phyloP scores from a whole-genome alignment of 2,113 vertebrate genomes.

The Felis chaus region DNA sequence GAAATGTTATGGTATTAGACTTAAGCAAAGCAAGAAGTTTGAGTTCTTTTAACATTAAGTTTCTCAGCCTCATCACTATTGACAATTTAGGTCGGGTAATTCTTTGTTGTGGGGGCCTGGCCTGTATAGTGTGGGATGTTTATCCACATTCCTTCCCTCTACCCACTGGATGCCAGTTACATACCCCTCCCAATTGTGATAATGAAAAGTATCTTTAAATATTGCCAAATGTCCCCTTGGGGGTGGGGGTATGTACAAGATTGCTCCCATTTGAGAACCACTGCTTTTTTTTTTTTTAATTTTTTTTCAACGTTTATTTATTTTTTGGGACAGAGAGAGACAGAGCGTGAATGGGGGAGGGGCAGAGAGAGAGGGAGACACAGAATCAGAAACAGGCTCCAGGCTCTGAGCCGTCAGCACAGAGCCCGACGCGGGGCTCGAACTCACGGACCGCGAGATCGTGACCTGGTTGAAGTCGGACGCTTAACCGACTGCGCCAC shows the following conservation, averaged over 20 bases:
- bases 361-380: too few relatives aligned
- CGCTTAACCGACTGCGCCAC: too few relatives aligned
- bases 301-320: too few relatives aligned
- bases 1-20: not conserved
- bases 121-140: not conserved
- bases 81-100: not conserved
- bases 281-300: not conserved
- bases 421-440: too few relatives aligned
- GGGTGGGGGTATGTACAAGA: not conserved
- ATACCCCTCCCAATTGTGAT: not conserved
- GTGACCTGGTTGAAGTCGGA: too few relatives aligned
- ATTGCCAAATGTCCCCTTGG: not conserved
- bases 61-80: not conserved
- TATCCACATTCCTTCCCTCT: not conserved
- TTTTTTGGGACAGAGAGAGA: too few relatives aligned
- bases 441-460: too few relatives aligned
- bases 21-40: slow-evolving; percentile 16
- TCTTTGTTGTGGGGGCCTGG: not conserved
- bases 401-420: too few relatives aligned
- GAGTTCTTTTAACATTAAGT: not conserved
- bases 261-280: not conserved
- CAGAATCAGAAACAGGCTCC: too few relatives aligned
- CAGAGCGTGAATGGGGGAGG: too few relatives aligned
- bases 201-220: not conserved
- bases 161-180: not conserved